Evolutionary conservation across 2,797 vertebrate genomes (phyloP).

Genomic region (Sparus aurata): DNA sequence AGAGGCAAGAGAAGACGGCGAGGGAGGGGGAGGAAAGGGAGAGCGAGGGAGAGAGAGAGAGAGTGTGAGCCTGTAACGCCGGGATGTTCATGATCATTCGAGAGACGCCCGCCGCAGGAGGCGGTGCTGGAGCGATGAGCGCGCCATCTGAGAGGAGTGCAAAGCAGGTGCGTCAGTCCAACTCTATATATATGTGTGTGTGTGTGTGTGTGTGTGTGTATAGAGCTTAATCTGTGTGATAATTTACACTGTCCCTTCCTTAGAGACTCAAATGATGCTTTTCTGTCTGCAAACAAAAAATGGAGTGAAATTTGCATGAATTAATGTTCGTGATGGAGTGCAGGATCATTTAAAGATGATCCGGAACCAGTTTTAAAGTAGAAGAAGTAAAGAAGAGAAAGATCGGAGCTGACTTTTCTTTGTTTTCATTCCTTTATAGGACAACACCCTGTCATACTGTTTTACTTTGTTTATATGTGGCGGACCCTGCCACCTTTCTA

Average conservation of each 20-base stretch:
- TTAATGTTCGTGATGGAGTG: neutral
- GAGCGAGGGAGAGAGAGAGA: conserved; percentile 42
- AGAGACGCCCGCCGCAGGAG: conserved; percentile 76
- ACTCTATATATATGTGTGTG: neutral
- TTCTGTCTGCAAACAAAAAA: conserved; percentile 1
- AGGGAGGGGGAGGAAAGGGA: conserved; percentile 37
- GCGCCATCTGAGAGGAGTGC: conserved; percentile 73
- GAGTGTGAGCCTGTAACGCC: conserved; percentile 60
- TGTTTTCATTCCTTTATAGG: no score
- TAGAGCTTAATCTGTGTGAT: neutral
- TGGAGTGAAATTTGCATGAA: neutral
- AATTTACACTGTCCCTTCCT: neutral
- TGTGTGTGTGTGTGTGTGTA: neutral
- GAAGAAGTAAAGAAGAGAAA: no score
- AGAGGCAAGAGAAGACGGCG: conserved; percentile 57
- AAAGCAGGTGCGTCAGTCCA: conserved; percentile 82
- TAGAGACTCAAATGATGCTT: neutral
- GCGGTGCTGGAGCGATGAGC: conserved; percentile 65
- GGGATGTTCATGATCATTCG: conserved; percentile 89
- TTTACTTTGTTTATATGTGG: no score
- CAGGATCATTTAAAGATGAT: neutral
- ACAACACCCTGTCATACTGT: no score
- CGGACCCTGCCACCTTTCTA: no score
- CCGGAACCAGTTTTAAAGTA: no score
- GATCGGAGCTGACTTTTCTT: no score